These are phyloP conservation scores for Zoroaster sp. DNA, from an alignment of 53 echinoderm and acorn worm genomes.

Conservation along the genomic window DNA sequence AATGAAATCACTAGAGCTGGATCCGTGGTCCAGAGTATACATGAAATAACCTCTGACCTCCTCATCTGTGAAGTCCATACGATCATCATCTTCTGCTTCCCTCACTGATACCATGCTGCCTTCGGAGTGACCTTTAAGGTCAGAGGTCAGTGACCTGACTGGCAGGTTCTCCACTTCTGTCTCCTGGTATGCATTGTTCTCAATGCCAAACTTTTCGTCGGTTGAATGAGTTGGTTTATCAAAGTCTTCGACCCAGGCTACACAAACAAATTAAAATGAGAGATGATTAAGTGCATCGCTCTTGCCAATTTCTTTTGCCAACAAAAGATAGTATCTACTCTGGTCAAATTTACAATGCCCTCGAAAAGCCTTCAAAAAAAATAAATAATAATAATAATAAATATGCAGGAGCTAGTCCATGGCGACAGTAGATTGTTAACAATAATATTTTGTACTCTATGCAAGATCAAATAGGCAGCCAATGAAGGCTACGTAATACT, in stretches of 20 bases:
- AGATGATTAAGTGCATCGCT: neutral
- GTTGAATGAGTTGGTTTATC: neutral
- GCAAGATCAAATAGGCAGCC: no score
- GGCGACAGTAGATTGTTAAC: no score
- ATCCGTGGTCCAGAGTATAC: neutral
- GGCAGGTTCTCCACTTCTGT: slow-evolving; percentile 54
- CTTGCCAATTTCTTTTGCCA: no score
- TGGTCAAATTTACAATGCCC: no score
- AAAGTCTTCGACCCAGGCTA: slow-evolving; percentile 81
- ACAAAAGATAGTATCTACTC: neutral
- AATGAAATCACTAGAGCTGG: neutral
- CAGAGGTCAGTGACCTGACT: slow-evolving; percentile 18
- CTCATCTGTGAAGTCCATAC: slow-evolving; percentile 45
- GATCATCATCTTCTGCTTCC: slow-evolving; percentile 64
- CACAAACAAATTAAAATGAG: neutral
- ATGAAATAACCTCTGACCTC: neutral
- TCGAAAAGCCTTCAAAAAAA: no score
- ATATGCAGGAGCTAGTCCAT: no score
- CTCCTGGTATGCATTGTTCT: slow-evolving; percentile 23
- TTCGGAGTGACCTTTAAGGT: slow-evolving; percentile 8
- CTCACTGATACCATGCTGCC: slow-evolving; percentile 83
- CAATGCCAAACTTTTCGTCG: neutral
- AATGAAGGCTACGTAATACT: no score
- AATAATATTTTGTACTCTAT: no score
- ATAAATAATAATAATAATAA: no score